A percentile compares a stretch with the other conserved stretches of the same genome.
These are phyloP conservation scores for Psammodynastes pulverulentus DNA, from an alignment of 2,113 vertebrate species.

Conservation along the genomic window DNA sequence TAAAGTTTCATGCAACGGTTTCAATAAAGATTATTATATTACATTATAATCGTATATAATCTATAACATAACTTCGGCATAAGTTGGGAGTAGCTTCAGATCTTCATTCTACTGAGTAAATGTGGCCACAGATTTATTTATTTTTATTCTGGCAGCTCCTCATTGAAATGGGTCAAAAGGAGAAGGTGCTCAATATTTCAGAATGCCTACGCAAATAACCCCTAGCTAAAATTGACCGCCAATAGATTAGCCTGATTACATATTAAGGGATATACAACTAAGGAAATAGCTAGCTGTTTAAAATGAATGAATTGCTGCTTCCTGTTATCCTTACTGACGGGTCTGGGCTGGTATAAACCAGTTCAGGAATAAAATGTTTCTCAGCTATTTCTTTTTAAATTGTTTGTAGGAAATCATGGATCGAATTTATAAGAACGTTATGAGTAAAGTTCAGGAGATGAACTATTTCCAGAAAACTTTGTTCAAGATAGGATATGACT, in stretches of 20 bases:
- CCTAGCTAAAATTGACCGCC: background rate
- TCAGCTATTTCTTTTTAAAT: background rate
- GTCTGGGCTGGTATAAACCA: background rate
- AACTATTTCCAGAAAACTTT: slow-evolving; percentile 86
- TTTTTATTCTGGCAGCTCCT: background rate
- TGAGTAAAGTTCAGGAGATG: slow-evolving; percentile 98
- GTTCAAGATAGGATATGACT: slow-evolving; percentile 92
- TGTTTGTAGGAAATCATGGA: slow-evolving; percentile 93
- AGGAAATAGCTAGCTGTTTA: background rate
- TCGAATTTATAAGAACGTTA: slow-evolving; percentile 96
- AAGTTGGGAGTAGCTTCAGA: background rate
- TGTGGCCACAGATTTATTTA: background rate
- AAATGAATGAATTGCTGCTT: background rate
- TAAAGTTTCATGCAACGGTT: background rate
- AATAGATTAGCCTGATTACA: background rate
- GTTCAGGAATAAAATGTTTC: slow-evolving; percentile 18
- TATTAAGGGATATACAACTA: background rate
- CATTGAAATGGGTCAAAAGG: background rate
- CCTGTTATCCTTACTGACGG: background rate
- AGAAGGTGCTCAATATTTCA: background rate
- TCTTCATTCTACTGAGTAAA: background rate
- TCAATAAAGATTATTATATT: background rate
- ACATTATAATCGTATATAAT: background rate
- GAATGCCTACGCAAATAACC: background rate
- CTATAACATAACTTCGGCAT: background rate